A percentile compares a stretch with the other conserved stretches of the same genome.
These are phyloP conservation scores for Sebastes flavidus DNA, from an alignment of 2,797 vertebrate species.

Conservation along the genomic window DNA sequence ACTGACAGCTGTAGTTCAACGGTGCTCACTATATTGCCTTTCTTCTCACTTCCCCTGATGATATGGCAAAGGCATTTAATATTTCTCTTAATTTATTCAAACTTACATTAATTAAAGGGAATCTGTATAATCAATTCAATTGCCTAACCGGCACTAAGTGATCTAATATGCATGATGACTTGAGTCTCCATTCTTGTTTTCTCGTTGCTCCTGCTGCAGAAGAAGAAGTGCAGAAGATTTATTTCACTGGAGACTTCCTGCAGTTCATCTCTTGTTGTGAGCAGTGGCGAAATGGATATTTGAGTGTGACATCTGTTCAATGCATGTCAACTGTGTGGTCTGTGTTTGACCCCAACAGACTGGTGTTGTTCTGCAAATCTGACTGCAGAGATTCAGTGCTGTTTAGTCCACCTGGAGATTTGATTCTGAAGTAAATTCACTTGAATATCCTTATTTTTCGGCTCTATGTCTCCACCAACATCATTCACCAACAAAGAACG, in stretches of 20 bases:
- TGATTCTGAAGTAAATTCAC: constrained; percentile 14
- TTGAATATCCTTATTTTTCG: not conserved
- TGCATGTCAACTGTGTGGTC: constrained; percentile 32
- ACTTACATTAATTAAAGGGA: constrained; percentile 78
- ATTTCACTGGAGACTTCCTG: constrained; percentile 49
- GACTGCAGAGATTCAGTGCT: not conserved
- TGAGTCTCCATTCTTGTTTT: constrained; percentile 50
- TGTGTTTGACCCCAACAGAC: constrained; percentile 29
- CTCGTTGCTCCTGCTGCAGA: constrained; percentile 19
- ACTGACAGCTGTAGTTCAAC: constrained; percentile 75
- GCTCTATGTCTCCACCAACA: not conserved
- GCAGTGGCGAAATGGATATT: constrained; percentile 22
- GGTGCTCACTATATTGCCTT: constrained; percentile 59
- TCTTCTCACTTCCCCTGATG: constrained; percentile 65
- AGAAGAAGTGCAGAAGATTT: constrained; percentile 26
- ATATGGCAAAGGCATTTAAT: constrained; percentile 73
- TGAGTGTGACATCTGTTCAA: constrained; percentile 43
- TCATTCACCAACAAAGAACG: not conserved
- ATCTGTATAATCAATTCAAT: constrained; percentile 79
- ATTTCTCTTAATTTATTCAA: constrained; percentile 80
- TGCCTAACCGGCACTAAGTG: constrained; percentile 73
- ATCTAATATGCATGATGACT: constrained; percentile 75
- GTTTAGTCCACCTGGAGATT: constrained; percentile 19
- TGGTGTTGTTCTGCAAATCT: constrained; percentile 15
- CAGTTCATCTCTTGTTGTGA: constrained; percentile 34